Evolutionary conservation across 1,140 invertebrate species (phyloP).

Genomic region (Cyrtorhinus lividipennis): DNA sequence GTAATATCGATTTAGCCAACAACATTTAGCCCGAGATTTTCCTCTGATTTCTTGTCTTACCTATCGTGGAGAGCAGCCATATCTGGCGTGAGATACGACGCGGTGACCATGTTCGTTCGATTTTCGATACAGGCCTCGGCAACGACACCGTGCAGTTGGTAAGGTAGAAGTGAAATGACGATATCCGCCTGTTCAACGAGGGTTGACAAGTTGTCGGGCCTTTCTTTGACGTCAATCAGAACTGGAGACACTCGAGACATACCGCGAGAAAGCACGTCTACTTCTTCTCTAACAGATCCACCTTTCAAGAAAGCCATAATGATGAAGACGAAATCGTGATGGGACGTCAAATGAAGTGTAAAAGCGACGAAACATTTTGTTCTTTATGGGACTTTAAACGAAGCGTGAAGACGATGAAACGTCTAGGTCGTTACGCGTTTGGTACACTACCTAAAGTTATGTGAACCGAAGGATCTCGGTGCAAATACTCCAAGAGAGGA

Average conservation of each 20-base stretch:
- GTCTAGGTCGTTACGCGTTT: too few species aligned
- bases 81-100: conserved; percentile 79
- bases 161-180: conserved; percentile 84
- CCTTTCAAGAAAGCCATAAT: conserved; percentile 34
- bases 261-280: conserved; percentile 59
- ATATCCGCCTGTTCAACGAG: conserved; percentile 62
- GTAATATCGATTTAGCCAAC: not conserved
- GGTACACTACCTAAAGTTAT: conserved; percentile 74
- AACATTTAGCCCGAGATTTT: too few species aligned
- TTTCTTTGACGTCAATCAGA: conserved; percentile 64
- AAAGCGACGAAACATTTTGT: too few species aligned
- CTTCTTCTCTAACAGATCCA: conserved; percentile 75
- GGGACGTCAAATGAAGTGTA: too few species aligned
- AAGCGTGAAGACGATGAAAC: too few species aligned
- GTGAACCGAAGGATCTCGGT: conserved; percentile 59
- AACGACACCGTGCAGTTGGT: conserved; percentile 67
- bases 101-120: conserved; percentile 87
- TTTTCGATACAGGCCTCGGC: conserved; percentile 76
- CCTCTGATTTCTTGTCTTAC: too few species aligned
- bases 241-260: conserved; percentile 66
- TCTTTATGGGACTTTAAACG: too few species aligned
- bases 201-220: conserved; percentile 51
- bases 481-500: conserved; percentile 86
- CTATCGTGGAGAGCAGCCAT: conserved; percentile 63
- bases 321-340: not conserved